phyloP scores from a whole-genome alignment of 2,888 invertebrate genomes.

The Unio delphinus region DNA sequence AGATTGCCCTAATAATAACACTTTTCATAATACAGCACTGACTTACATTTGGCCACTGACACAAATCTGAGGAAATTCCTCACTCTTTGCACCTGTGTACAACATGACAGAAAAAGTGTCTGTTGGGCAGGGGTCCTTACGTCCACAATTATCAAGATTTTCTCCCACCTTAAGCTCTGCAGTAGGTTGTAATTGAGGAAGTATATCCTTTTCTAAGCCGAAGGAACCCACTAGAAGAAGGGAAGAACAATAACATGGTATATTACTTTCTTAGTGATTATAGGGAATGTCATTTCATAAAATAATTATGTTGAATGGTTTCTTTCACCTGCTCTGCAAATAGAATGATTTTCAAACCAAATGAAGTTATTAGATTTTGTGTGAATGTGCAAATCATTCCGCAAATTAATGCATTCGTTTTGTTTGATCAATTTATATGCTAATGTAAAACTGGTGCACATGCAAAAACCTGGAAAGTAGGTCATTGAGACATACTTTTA shows the following conservation, averaged over 20 bases:
- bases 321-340: no score
- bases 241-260: background rate
- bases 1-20: no score
- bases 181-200: slow-evolving; percentile 34
- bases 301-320: no score
- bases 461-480: no score
- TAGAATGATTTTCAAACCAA: no score
- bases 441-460: no score
- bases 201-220: slow-evolving; percentile 33
- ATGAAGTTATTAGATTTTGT: no score
- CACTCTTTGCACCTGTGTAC: slow-evolving; percentile 74
- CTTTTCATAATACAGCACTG: background rate
- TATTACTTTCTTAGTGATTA: background rate
- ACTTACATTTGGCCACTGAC: slow-evolving; percentile 74
- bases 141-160: slow-evolving; percentile 72
- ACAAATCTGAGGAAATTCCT: slow-evolving; percentile 74
- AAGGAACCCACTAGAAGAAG: slow-evolving; percentile 49
- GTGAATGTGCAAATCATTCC: no score
- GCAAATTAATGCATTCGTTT: no score
- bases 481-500: no score
- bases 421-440: no score
- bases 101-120: slow-evolving; percentile 72
- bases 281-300: background rate
- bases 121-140: slow-evolving; percentile 68
- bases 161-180: slow-evolving; percentile 50